Percentiles rank a stretch among this genome's conserved stretches.
Evolutionary conservation across 2,888 invertebrate species (phyloP).

Genomic region (Heliconius ismenius): DNA sequence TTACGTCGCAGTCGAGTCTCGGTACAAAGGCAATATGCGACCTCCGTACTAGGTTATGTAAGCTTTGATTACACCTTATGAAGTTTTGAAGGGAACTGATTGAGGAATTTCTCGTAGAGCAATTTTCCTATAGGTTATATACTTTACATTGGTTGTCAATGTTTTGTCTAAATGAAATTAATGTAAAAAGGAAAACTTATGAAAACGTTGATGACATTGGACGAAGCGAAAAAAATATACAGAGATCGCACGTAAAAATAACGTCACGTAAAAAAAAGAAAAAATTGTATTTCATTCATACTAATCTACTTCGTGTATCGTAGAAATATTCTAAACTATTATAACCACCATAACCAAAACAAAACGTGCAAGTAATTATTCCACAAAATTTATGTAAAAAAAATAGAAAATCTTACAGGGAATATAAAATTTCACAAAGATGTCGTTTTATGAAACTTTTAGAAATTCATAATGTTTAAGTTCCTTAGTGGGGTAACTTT

Average conservation of each 20-base stretch:
- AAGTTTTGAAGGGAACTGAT: constrained; percentile 16
- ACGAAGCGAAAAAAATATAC: no score
- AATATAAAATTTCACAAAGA: constrained; percentile 31
- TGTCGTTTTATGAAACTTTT: constrained; percentile 33
- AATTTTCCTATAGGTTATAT: neutral
- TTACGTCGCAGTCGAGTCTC: constrained; percentile 37
- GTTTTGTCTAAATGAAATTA: no score
- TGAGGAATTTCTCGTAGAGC: constrained; percentile 8
- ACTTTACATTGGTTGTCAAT: neutral
- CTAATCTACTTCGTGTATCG: no score
- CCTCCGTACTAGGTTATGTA: constrained; percentile 24
- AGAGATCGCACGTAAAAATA: no score
- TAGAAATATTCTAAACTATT: no score
- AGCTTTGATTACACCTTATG: constrained; percentile 29
- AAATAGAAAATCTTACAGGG: constrained; percentile 19
- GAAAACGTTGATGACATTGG: no score
- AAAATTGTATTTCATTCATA: no score
- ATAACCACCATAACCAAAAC: neutral
- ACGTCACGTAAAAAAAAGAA: no score
- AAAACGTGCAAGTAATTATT: neutral
- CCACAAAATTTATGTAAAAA: constrained; percentile 14
- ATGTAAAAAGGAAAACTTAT: no score
- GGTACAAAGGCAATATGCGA: constrained; percentile 33
- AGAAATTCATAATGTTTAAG: constrained; percentile 36
- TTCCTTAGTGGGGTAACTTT: constrained; percentile 35